phyloP scores from a whole-genome alignment of 2,888 invertebrate genomes.

The Eupeodes latifasciatus region DNA sequence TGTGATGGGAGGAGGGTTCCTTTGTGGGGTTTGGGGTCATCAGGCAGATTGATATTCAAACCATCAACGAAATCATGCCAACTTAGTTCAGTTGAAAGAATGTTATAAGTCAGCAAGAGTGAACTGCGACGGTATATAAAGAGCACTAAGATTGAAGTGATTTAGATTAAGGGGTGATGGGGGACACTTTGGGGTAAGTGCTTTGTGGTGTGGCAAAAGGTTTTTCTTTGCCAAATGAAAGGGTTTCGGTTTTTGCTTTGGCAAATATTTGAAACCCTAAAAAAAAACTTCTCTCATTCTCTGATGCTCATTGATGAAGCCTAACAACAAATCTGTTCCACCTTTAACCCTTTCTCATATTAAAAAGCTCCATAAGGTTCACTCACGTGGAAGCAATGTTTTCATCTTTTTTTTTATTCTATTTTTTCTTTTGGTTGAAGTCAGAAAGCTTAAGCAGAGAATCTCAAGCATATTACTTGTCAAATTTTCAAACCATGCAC shows the following conservation, averaged over 20 bases:
- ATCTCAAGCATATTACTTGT: constrained; percentile 2
- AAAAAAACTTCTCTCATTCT: constrained; percentile 5
- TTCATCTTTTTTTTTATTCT: constrained; percentile 23
- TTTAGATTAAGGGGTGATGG: background rate
- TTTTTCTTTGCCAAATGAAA: constrained; percentile 38
- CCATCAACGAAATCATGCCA: constrained; percentile 48
- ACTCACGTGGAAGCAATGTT: constrained; percentile 28
- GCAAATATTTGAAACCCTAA: constrained; percentile 34
- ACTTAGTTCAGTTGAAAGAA: constrained; percentile 26
- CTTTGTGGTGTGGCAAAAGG: constrained; percentile 30
- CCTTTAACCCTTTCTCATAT: no score
- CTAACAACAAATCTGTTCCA: background rate
- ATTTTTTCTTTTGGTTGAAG: background rate
- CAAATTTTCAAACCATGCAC: constrained; percentile 44
- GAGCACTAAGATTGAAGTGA: constrained; percentile 38
- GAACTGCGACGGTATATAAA: constrained; percentile 17
- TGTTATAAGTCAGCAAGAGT: constrained; percentile 53
- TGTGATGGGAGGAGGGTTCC: background rate
- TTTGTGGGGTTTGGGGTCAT: background rate
- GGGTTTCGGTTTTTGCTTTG: constrained; percentile 5
- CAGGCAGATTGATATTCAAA: constrained; percentile 52
- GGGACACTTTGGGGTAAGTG: constrained; percentile 13
- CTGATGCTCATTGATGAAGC: constrained; percentile 28
- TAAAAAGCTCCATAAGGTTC: background rate
- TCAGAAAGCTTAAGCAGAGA: constrained; percentile 10